Evolutionary conservation across 2,888 invertebrate species (phyloP), one percentile per base, ranked within the genome.

Genomic region (Omphaloscelis lunosa): DNA sequence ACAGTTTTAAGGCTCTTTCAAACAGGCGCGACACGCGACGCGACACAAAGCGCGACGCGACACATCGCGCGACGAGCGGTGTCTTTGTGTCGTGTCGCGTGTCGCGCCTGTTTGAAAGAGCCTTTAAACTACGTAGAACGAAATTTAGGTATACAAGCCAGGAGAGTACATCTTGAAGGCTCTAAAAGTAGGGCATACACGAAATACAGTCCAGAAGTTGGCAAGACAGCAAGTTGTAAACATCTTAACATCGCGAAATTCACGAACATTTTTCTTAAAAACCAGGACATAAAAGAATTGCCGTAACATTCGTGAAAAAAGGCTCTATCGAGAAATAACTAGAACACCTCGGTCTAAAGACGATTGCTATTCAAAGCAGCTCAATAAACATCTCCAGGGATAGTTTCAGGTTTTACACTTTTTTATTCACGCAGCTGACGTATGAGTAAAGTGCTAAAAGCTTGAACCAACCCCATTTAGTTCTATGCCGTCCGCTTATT

Each of bases 221-320:
- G 86, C 83, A 75, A 82, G 83, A 82, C 74, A 78, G 74, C 86
- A 77, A 79, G 79, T 76, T 77, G 75, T 85, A 85, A 85, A 80
- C 83, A 85, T 79, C 72, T 75, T 82, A 82, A 75, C 66, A 79
- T 75, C 62, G 76, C 61, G 77, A 75, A 74, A 75, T 86, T 73
- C 76, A 29, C 20, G 59, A 73, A 58, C 63, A 82, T 84, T 88
- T 84, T 76, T 81, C 76, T 77, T 51, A 69, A 78, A 34, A 81
- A 73, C 61, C 66, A 59, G 74, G 75, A 79, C 76, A 76, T 74
- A 77, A 76, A 79, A 73, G 79, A 83, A 87, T 75, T 69, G 41
- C 83, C 45, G 48, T 65, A 76, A 53, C 27, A 39, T 63, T 68
- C 51, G 62, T 48, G 75, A 75, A 61, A 73, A 84, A 78, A 75